Percentiles rank a stretch among this genome's conserved stretches.
Conservation (phyloP, 2,113 vertebrate species). For the Ranitomeya imitator region DNA sequence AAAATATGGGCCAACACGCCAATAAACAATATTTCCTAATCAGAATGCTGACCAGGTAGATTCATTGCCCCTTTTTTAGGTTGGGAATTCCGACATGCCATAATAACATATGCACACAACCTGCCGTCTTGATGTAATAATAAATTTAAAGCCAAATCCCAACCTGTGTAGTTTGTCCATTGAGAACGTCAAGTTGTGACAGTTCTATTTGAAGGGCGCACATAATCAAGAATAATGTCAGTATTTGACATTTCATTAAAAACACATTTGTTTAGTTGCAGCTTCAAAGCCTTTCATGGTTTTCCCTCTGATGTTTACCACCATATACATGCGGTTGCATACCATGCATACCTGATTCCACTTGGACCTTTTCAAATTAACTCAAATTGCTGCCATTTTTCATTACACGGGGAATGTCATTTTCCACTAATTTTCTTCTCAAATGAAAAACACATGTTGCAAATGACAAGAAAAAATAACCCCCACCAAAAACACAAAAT, state of each 20-base stretch:
- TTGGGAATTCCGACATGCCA: neutral
- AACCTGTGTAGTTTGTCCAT: constrained; percentile 1
- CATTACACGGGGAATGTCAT: constrained; percentile 3
- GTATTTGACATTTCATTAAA: constrained; percentile 43
- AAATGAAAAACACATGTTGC: constrained; percentile 37
- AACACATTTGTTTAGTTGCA: constrained; percentile 37
- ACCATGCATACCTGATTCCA: constrained; percentile 34
- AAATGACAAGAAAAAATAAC: neutral
- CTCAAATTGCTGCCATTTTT: constrained; percentile 46
- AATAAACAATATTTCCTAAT: neutral
- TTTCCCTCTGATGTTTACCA: constrained; percentile 23
- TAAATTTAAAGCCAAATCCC: constrained; percentile 5
- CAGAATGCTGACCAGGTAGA: neutral
- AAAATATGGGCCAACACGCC: neutral
- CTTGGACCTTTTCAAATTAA: constrained; percentile 34
- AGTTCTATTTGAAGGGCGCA: neutral
- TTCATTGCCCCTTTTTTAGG: neutral
- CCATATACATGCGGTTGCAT: neutral
- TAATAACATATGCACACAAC: neutral
- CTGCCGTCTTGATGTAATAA: too few species aligned
- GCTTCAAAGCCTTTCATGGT: constrained; percentile 30
- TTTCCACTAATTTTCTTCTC: constrained; percentile 7
- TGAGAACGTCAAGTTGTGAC: neutral
- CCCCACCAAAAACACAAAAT: neutral
- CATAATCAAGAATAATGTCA: neutral